Evolutionary conservation across 2,113 vertebrate species (phyloP), one percentile per base, ranked within the genome.

Genomic region (Cephalopterus ornatus): DNA sequence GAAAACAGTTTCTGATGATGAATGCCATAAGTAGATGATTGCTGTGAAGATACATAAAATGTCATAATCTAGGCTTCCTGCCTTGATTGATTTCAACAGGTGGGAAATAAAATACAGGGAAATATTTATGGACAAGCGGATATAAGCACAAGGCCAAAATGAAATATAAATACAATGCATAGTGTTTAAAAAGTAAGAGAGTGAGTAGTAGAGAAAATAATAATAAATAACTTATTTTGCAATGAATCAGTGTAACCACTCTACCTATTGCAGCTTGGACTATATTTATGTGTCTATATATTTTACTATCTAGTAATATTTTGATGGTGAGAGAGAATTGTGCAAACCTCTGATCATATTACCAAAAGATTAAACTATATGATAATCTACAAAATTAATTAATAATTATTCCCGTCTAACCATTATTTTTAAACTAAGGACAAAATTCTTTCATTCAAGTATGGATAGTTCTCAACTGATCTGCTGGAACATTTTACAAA

Each of bases 1-100:
- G 89, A 89, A 96, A 97, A 89, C 66, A 93, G 55, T 92, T 95
- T 95, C 47, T 74, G 81, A 92, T 96, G 83, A 97, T 94, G 88
- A 97, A 96, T 93, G 81, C 16, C 6, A 0, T 78, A 88, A 92
- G 67, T 65, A 86, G 84, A 96, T 55, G 84, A 96, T 55, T 93
- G 68, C 90, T 95, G 53, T 85, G 63, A 93, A 97, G 85, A 95
- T 42, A 94, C 61, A 92, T 80, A 92, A 95, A 95, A 96, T 83
- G 72, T 77, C 87, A 96, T 93, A 96, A 92, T 80, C 85, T 56
- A 80, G 79, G 55, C 89, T 94, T 95, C 52, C 58, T 93, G 67
- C 50, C 26, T 80, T 95, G 89, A 96, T 83, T 96, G 85, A 92
- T 98, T 97, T 96, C 80, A 95, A 85, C 37, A 53, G 28, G 59